phyloP scores from a whole-genome alignment of 1,140 invertebrate species.

The Paracyclopina nana region DNA sequence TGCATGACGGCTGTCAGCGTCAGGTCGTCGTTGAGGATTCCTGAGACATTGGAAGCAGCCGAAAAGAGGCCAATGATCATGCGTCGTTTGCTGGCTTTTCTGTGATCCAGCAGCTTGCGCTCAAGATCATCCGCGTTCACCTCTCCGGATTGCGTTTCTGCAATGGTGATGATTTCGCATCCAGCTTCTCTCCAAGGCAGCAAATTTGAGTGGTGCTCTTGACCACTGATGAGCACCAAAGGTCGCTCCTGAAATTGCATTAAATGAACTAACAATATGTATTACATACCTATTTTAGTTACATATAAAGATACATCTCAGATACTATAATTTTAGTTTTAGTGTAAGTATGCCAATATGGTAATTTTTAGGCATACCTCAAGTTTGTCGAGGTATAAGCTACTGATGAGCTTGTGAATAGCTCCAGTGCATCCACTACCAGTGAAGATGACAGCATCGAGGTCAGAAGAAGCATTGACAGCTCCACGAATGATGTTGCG shows the following conservation, averaged over 20 bases:
- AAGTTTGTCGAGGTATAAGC: slow-evolving; percentile 31
- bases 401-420: slow-evolving; percentile 44
- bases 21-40: slow-evolving; percentile 59
- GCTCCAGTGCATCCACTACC: slow-evolving; percentile 47
- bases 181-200: slow-evolving; percentile 60
- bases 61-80: slow-evolving; percentile 64
- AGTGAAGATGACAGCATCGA: slow-evolving; percentile 61
- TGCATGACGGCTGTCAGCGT: slow-evolving; percentile 58
- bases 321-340: too few relatives aligned
- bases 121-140: slow-evolving; percentile 55
- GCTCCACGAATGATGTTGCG: slow-evolving; percentile 57
- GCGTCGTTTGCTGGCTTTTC: slow-evolving; percentile 25
- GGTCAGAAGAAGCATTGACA: slow-evolving; percentile 54
- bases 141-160: too few relatives aligned
- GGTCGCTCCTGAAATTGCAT: neutral
- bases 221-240: neutral
- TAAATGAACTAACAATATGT: too few relatives aligned
- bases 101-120: slow-evolving; percentile 52
- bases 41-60: slow-evolving; percentile 70
- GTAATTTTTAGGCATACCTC: too few relatives aligned
- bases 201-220: slow-evolving; percentile 63
- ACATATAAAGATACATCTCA: too few relatives aligned
- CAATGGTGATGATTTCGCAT: neutral
- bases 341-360: too few relatives aligned
- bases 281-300: too few relatives aligned